phyloP scores from a whole-genome alignment of 2,888 invertebrate species.

The Cantharis rufa region DNA sequence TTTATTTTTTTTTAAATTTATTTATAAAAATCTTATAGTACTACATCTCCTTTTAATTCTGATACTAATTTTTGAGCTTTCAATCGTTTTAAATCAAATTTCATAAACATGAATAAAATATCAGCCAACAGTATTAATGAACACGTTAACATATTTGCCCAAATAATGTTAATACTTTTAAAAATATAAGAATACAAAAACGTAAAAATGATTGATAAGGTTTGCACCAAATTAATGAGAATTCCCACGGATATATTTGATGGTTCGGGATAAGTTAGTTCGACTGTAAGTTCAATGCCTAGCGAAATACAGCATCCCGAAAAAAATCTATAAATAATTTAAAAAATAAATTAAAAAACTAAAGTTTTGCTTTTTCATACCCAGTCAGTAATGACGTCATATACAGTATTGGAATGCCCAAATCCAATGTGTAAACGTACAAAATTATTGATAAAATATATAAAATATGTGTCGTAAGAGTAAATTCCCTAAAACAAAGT shows the following conservation, averaged over 20 bases:
- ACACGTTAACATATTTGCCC: conserved; percentile 2
- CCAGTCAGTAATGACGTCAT: background rate
- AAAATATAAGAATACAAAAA: conserved; percentile 73
- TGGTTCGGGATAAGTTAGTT: conserved; percentile 95
- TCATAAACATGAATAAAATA: background rate
- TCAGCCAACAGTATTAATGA: background rate
- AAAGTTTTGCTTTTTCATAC: background rate
- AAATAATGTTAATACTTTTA: conserved; percentile 67
- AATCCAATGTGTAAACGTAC: background rate
- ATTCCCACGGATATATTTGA: conserved; percentile 96
- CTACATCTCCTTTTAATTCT: background rate
- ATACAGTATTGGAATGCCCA: background rate
- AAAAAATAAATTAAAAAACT: background rate
- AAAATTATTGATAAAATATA: background rate
- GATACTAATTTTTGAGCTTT: background rate
- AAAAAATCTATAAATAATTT: conserved; percentile 77
- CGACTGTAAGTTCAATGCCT: conserved; percentile 97
- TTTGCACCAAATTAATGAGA: conserved; percentile 84
- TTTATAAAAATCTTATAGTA: background rate
- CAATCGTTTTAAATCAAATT: conserved; percentile 1
- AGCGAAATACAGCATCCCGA: conserved; percentile 99
- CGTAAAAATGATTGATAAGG: conserved; percentile 85
- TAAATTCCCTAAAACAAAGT: background rate
- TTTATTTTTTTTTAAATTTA: background rate
- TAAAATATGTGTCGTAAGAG: background rate